phyloP scores from a whole-genome alignment of 2,797 vertebrate genomes.

The Pangasius djambal region DNA sequence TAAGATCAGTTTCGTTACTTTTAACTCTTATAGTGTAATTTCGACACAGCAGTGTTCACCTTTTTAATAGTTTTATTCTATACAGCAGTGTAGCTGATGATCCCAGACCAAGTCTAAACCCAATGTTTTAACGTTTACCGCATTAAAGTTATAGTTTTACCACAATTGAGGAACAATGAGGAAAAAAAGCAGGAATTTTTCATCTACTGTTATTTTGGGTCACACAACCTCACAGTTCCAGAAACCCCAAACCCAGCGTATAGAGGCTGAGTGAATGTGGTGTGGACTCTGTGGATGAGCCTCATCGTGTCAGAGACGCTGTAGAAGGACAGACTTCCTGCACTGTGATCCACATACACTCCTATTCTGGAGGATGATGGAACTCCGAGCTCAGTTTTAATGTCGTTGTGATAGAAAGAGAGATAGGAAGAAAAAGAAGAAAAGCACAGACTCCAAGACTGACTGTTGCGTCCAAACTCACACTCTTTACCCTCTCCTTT shows the following conservation, averaged over 20 bases:
- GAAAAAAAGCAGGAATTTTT: neutral
- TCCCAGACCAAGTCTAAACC: neutral
- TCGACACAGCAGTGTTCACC: neutral
- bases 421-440: neutral
- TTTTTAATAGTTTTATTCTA: neutral
- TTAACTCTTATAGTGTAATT: neutral
- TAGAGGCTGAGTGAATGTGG: neutral
- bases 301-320: neutral
- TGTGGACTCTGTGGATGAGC: neutral
- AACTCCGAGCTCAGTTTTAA: neutral
- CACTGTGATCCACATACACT: neutral
- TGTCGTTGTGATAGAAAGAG: neutral
- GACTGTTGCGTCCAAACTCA: neutral
- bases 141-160: neutral
- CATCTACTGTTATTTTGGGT: neutral
- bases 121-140: neutral
- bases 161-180: neutral
- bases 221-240: neutral
- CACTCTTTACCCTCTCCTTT: neutral
- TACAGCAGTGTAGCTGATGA: neutral
- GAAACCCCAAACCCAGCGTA: neutral
- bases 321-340: neutral
- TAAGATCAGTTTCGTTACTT: too few species aligned
- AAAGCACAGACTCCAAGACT: neutral
- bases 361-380: neutral